A percentile compares a stretch with the other conserved stretches of the same genome.
Evolutionary conservation across 2,797 vertebrate genomes (phyloP).

Genomic region (Botia kubotai): DNA sequence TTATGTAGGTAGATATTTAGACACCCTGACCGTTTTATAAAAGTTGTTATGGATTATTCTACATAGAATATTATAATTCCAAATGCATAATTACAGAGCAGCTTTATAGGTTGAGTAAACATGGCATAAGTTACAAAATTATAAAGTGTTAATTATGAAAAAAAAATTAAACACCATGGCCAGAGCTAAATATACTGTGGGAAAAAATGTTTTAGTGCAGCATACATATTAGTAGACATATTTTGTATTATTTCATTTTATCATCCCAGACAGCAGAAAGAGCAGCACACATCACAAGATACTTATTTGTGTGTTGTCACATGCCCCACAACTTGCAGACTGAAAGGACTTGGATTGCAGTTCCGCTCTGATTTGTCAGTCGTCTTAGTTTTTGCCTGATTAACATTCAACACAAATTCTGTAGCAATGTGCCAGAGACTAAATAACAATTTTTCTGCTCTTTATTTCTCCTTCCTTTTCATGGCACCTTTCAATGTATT

Average conservation of each 20-base stretch:
- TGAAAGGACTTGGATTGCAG: slow-evolving; percentile 20
- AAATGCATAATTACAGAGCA: too few relatives aligned
- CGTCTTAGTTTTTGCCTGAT: slow-evolving; percentile 13
- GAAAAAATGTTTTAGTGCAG: not conserved
- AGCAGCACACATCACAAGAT: not conserved
- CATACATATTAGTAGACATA: too few relatives aligned
- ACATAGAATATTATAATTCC: not conserved
- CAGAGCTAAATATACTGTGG: not conserved
- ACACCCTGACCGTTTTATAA: not conserved
- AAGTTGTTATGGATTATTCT: not conserved
- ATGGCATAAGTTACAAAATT: not conserved
- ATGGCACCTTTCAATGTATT: slow-evolving; percentile 37
- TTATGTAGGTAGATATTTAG: too few relatives aligned
- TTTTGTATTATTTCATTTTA: not conserved
- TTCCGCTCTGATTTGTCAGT: slow-evolving; percentile 28
- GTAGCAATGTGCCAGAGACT: slow-evolving; percentile 10
- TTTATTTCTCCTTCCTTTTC: slow-evolving; percentile 19
- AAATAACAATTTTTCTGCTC: slow-evolving; percentile 14
- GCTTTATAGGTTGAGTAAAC: too few relatives aligned
- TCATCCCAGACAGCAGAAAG: not conserved
- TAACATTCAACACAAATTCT: slow-evolving; percentile 39
- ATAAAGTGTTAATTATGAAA: not conserved
- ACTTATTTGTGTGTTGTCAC: not conserved
- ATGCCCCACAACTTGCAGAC: not conserved
- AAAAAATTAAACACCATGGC: not conserved